These are phyloP conservation scores for Tetragonula carbonaria DNA, from an alignment of 2,888 invertebrate genomes.

Conservation along the genomic window DNA sequence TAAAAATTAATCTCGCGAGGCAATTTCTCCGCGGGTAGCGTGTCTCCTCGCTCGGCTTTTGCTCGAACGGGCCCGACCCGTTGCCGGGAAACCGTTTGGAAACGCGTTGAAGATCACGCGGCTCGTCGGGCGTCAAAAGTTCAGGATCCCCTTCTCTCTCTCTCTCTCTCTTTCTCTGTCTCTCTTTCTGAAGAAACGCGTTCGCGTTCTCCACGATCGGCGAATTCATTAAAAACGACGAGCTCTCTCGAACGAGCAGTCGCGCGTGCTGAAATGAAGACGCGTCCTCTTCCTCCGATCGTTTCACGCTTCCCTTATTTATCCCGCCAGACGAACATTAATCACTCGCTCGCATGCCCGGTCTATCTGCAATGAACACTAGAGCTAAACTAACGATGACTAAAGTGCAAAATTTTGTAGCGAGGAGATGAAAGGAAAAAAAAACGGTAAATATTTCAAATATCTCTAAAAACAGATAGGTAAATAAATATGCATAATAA, in stretches of 20 bases:
- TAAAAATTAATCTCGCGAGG: constrained; percentile 19
- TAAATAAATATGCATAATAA: too few species aligned
- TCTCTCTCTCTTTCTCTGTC: too few species aligned
- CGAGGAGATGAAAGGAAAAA: too few species aligned
- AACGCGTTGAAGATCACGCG: constrained; percentile 22
- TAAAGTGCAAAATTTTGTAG: too few species aligned
- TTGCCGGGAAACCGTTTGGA: not conserved
- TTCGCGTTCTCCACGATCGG: constrained; percentile 33
- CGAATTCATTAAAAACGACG: constrained; percentile 49
- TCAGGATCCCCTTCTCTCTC: not conserved
- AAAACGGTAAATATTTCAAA: too few species aligned
- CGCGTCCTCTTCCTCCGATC: not conserved
- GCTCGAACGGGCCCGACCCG: not conserved
- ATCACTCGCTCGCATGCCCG: not conserved
- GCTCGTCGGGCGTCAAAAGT: constrained; percentile 36
- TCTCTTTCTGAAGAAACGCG: not conserved
- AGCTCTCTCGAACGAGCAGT: constrained; percentile 39
- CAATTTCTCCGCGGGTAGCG: not conserved
- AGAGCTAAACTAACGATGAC: not conserved
- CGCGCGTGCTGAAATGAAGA: constrained; percentile 29
- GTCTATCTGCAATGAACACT: not conserved
- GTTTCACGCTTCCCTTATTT: not conserved
- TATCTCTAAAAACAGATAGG: too few species aligned
- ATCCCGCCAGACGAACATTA: constrained; percentile 21
- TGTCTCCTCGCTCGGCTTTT: not conserved